A percentile compares a stretch with the other conserved stretches of the same genome.
These are phyloP conservation scores for Chunga burmeisteri DNA, from an alignment of 2,113 vertebrate genomes.

Conservation along the genomic window DNA sequence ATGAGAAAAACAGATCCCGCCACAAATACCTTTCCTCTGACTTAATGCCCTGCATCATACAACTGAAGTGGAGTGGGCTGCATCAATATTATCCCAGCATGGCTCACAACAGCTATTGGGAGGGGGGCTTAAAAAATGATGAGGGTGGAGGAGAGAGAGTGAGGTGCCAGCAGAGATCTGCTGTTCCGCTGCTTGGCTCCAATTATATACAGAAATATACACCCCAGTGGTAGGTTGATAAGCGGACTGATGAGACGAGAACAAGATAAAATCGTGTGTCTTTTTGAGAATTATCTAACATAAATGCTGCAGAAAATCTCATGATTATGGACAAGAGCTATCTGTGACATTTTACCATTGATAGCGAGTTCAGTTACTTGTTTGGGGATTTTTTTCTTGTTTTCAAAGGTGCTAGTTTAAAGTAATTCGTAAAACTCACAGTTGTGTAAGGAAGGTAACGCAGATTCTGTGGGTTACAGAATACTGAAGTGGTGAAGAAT, in stretches of 20 bases:
- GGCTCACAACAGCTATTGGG: background rate
- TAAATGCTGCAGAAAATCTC: background rate
- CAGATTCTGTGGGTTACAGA: background rate
- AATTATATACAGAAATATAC: background rate
- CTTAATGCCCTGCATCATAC: background rate
- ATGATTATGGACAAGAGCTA: background rate
- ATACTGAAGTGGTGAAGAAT: background rate
- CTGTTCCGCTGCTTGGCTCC: background rate
- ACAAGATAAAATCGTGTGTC: background rate
- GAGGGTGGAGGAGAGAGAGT: background rate
- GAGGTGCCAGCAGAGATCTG: background rate
- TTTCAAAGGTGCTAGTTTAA: background rate
- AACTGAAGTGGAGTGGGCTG: slow-evolving; percentile 13
- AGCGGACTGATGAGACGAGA: background rate
- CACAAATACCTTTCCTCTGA: slow-evolving; percentile 73
- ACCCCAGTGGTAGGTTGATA: background rate
- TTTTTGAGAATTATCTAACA: background rate
- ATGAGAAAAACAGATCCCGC: slow-evolving; percentile 78
- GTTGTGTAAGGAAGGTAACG: background rate
- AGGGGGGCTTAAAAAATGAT: background rate
- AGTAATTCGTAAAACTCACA: background rate
- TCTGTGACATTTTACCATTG: background rate
- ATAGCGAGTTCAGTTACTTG: background rate
- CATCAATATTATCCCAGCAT: background rate
- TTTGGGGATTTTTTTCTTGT: background rate